Percentiles rank a stretch among this genome's conserved stretches.
Conservation (phyloP, 1,140 invertebrate genomes). For the Drosophila kurseongensis region DNA sequence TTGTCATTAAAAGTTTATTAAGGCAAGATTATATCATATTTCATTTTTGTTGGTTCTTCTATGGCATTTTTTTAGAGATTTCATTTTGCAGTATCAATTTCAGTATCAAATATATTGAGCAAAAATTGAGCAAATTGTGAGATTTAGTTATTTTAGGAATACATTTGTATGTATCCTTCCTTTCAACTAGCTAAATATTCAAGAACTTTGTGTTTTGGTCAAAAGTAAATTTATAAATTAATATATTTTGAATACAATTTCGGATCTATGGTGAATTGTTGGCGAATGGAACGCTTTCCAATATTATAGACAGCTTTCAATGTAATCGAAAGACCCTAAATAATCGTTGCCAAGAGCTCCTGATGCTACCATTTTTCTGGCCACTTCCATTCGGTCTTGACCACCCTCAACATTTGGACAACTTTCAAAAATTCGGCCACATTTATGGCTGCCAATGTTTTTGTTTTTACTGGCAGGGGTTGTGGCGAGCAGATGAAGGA, state of each 20-base stretch:
- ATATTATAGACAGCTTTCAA: not conserved
- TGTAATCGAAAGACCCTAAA: slow-evolving; percentile 4
- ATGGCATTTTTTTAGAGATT: not conserved
- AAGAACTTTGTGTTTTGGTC: too few species aligned
- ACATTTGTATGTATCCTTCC: too few species aligned
- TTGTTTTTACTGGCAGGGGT: slow-evolving; percentile 52
- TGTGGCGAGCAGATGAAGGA: slow-evolving; percentile 44
- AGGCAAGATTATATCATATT: not conserved
- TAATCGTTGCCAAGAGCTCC: slow-evolving; percentile 3
- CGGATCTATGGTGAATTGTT: not conserved
- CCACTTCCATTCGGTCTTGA: slow-evolving; percentile 13
- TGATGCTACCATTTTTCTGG: not conserved
- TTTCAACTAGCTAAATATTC: too few species aligned
- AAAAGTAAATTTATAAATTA: too few species aligned
- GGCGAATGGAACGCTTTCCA: not conserved
- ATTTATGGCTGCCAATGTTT: slow-evolving; percentile 55
- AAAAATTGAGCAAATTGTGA: too few species aligned
- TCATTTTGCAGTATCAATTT: not conserved
- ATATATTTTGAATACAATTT: too few species aligned
- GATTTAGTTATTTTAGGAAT: too few species aligned
- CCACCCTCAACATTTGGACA: slow-evolving; percentile 34
- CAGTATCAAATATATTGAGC: too few species aligned
- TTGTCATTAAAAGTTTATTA: slow-evolving; percentile 2
- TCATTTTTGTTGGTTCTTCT: not conserved
- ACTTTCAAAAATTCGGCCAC: slow-evolving; percentile 49